Percentiles rank a stretch among this genome's conserved stretches.
These are phyloP conservation scores for Noctua janthina DNA, from an alignment of 2,888 invertebrate species.

Conservation along the genomic window DNA sequence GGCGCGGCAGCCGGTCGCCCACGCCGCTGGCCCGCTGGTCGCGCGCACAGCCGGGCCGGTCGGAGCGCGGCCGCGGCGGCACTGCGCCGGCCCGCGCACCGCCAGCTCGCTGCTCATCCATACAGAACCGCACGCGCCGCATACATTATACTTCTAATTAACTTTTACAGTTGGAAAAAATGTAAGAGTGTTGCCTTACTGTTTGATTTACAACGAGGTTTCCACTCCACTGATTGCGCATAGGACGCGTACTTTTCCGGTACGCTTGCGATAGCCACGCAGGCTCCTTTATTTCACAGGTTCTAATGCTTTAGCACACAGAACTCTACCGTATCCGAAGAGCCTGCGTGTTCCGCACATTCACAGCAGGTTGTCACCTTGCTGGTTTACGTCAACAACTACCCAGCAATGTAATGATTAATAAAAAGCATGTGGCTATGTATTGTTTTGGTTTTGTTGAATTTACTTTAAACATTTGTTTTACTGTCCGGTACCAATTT, in stretches of 20 bases:
- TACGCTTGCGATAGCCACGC: conserved; percentile 30
- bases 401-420: neutral
- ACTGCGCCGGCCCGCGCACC: conserved; percentile 59
- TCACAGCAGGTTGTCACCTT: neutral
- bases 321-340: neutral
- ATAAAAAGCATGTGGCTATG: neutral
- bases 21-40: conserved; percentile 31
- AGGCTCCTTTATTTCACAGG: neutral
- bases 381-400: neutral
- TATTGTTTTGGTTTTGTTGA: conserved; percentile 1
- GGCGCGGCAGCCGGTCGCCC: conserved; percentile 43
- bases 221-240: conserved; percentile 78
- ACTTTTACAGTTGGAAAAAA: conserved; percentile 86
- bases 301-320: neutral
- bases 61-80: conserved; percentile 62
- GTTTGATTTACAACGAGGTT: conserved; percentile 78
- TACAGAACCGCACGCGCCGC: conserved; percentile 80
- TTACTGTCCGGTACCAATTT: neutral
- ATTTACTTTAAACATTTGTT: neutral
- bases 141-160: conserved; percentile 83
- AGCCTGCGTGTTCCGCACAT: neutral
- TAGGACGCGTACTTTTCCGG: conserved; percentile 55
- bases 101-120: conserved; percentile 73
- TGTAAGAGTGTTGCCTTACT: conserved; percentile 77
- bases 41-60: conserved; percentile 30